phyloP scores from a whole-genome alignment of 1,140 invertebrate species.

The Tetraneura akinire region DNA sequence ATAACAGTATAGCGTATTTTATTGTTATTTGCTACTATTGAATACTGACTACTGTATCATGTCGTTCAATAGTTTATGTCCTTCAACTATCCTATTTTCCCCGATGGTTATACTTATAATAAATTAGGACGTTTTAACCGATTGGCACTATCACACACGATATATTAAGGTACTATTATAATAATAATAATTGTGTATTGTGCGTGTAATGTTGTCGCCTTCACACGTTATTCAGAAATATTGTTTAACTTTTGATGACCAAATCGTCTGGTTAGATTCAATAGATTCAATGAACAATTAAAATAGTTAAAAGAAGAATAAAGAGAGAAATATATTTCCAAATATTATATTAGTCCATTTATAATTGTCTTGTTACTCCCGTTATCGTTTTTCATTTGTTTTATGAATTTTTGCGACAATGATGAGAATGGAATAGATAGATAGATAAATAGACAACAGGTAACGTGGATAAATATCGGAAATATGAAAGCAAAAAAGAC shows the following conservation, averaged over 20 bases:
- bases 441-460: neutral
- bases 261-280: neutral
- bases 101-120: neutral
- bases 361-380: neutral
- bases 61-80: too few relatives aligned
- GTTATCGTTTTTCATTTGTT: neutral
- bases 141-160: neutral
- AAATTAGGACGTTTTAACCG: slow-evolving; percentile 9
- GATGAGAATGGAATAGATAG: neutral
- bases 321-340: neutral
- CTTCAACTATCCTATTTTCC: neutral
- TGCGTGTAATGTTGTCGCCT: neutral
- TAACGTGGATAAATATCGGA: neutral
- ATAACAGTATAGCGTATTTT: too few relatives aligned
- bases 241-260: neutral
- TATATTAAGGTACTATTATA: too few relatives aligned
- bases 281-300: slow-evolving; percentile 3
- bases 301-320: neutral
- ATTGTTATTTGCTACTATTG: too few relatives aligned
- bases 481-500: slow-evolving; percentile 34
- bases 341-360: neutral
- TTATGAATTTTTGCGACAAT: neutral
- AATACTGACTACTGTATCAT: too few relatives aligned
- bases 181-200: too few relatives aligned
- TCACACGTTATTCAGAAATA: neutral